Evolutionary conservation across 30 jellyfish, hydroid and myxozoan species (phyloP).

Genomic region (Aurelia aurita complex sp. Pacific): DNA sequence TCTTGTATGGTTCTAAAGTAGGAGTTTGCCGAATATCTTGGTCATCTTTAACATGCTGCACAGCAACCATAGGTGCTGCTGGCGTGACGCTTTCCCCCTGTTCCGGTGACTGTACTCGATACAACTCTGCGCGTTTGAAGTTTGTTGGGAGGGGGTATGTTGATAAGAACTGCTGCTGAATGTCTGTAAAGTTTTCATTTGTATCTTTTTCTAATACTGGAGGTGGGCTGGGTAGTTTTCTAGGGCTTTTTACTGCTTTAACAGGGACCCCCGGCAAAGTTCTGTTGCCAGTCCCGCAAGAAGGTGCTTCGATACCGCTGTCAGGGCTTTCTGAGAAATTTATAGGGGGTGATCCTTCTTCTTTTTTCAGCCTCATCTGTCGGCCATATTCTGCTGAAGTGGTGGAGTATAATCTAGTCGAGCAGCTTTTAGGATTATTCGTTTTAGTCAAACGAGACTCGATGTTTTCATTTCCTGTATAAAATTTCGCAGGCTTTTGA

Average conservation of each 20-base stretch:
- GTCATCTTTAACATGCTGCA: slow-evolving; percentile 22
- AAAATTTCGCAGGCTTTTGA: slow-evolving; percentile 5
- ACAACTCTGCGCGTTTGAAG: slow-evolving; percentile 59
- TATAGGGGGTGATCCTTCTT: neutral
- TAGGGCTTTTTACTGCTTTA: slow-evolving; percentile 41
- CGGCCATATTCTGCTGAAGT: slow-evolving; percentile 8
- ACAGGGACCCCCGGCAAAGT: slow-evolving; percentile 34
- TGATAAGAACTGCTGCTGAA: slow-evolving; percentile 5
- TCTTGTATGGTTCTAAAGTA: neutral
- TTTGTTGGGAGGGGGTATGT: slow-evolving; percentile 3
- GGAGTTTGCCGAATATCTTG: neutral
- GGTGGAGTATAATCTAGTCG: neutral
- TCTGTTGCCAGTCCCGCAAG: slow-evolving; percentile 8
- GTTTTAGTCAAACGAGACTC: neutral
- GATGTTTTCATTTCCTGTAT: neutral
- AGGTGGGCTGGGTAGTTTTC: slow-evolving; percentile 63
- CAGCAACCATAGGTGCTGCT: no score
- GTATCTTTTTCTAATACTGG: slow-evolving; percentile 8
- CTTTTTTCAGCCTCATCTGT: neutral
- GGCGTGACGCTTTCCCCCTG: neutral
- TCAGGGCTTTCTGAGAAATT: slow-evolving; percentile 26
- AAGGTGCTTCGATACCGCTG: slow-evolving; percentile 24
- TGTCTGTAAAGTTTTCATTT: neutral
- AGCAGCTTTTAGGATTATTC: neutral
- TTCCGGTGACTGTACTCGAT: slow-evolving; percentile 35